phyloP scores from a whole-genome alignment of 2,888 invertebrate species.

The Hetaerina titia region DNA sequence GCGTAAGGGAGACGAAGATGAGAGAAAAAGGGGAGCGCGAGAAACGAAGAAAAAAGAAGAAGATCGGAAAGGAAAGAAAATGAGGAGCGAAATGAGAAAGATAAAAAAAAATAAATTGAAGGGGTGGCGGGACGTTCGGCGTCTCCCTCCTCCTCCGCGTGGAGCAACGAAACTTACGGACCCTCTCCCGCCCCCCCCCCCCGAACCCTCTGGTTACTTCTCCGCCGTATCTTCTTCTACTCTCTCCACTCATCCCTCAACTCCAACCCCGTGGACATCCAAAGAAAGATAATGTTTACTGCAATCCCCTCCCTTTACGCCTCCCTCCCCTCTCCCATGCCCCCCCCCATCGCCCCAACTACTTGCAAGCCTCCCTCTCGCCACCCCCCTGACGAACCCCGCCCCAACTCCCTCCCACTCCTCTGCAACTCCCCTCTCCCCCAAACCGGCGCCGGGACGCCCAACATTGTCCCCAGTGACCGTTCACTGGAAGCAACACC shows the following conservation, averaged over 20 bases:
- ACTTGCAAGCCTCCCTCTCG: not conserved
- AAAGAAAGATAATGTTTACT: not conserved
- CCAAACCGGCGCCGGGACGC: conserved; percentile 45
- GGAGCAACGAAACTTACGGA: no score
- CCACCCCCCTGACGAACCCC: not conserved
- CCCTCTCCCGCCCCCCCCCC: not conserved
- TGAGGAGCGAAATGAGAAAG: not conserved
- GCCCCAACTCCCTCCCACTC: not conserved
- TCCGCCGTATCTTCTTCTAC: not conserved
- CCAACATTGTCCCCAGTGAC: conserved; percentile 39
- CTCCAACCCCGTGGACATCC: not conserved
- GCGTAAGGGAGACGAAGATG: not conserved
- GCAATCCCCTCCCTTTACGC: not conserved
- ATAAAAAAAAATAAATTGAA: not conserved
- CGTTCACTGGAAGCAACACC: conserved; percentile 64
- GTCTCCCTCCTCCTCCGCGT: not conserved
- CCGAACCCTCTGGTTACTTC: not conserved
- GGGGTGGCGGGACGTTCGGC: not conserved
- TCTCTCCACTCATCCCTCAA: no score
- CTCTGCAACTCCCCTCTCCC: not conserved
- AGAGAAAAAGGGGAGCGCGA: not conserved
- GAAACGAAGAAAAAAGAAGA: not conserved
- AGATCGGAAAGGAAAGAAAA: not conserved
- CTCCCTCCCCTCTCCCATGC: not conserved
- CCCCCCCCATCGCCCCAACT: not conserved